These are phyloP conservation scores for Sander vitreus DNA, from an alignment of 2,113 vertebrate genomes.

Conservation along the genomic window DNA sequence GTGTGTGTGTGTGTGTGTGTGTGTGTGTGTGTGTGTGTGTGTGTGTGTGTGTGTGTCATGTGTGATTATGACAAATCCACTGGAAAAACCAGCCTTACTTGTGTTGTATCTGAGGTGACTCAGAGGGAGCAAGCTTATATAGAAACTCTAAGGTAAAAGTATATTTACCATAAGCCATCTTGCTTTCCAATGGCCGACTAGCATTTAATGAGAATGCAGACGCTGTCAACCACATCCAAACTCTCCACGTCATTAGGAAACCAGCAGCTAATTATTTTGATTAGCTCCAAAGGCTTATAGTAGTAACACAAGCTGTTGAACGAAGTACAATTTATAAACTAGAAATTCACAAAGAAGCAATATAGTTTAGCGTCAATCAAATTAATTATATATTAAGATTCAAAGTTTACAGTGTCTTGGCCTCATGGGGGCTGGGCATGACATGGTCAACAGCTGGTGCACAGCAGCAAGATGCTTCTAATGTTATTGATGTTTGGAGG, in stretches of 20 bases:
- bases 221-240: slow-evolving; percentile 36
- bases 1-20: too few species aligned
- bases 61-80: slow-evolving; percentile 6
- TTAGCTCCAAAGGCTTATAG: slow-evolving; percentile 9
- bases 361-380: neutral
- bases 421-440: neutral
- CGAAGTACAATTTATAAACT: slow-evolving; percentile 18
- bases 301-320: slow-evolving; percentile 16
- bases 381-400: slow-evolving; percentile 11
- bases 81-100: neutral
- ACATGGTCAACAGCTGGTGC: neutral
- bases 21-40: too few species aligned
- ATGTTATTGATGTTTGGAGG: slow-evolving; percentile 4
- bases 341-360: slow-evolving; percentile 3
- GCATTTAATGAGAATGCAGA: slow-evolving; percentile 34
- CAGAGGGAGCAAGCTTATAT: neutral
- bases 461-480: neutral
- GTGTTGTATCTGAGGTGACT: neutral
- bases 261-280: slow-evolving; percentile 48
- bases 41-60: neutral
- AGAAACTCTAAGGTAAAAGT: neutral
- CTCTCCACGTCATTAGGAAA: slow-evolving; percentile 18
- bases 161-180: slow-evolving; percentile 15
- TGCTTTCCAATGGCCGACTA: neutral
- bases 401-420: neutral